Percentiles rank a stretch among this genome's conserved stretches.
phyloP scores from a whole-genome alignment of 2,888 invertebrate species.

The Anodontia alba region DNA sequence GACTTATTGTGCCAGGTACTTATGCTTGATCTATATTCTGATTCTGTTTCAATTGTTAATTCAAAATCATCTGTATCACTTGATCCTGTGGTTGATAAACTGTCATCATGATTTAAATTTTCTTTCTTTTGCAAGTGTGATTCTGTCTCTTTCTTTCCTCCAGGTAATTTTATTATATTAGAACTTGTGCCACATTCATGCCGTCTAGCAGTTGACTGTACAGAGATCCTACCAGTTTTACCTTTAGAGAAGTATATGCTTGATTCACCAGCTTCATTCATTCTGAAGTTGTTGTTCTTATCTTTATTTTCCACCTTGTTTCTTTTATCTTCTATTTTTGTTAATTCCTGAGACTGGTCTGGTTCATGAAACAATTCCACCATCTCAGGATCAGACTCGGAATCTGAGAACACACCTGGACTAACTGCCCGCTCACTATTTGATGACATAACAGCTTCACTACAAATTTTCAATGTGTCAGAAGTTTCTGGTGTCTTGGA shows the following conservation, averaged over 20 bases:
- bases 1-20: background rate
- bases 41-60: background rate
- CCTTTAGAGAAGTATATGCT: background rate
- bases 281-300: background rate
- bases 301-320: background rate
- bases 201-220: background rate
- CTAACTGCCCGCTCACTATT: background rate
- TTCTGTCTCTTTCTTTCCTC: background rate
- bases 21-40: background rate
- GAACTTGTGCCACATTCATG: no score
- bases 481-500: background rate
- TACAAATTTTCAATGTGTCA: constrained; percentile 3
- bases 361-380: background rate
- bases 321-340: background rate
- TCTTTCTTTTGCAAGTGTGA: background rate
- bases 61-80: constrained; percentile 11
- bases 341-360: background rate
- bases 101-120: background rate
- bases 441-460: constrained; percentile 11
- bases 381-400: background rate
- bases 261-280: background rate
- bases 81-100: background rate
- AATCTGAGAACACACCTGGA: background rate
- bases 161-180: background rate
- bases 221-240: background rate